These are phyloP conservation scores for Camponotus pennsylvanicus DNA, from an alignment of 1,140 invertebrate species.

Conservation along the genomic window DNA sequence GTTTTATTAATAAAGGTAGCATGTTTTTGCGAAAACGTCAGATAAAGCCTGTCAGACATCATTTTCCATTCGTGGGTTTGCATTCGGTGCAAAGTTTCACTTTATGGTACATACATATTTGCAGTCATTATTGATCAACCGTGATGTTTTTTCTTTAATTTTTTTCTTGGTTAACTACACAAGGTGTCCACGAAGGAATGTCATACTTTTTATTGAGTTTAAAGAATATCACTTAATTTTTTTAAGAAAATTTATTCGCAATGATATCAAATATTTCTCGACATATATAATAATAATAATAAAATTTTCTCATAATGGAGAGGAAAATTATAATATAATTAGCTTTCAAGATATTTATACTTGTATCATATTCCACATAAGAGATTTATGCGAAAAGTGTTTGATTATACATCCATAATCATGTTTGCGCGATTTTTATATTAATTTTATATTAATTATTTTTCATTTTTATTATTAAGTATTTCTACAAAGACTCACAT, in stretches of 20 bases:
- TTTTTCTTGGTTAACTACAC: slow-evolving; percentile 64
- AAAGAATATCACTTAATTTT: slow-evolving; percentile 1
- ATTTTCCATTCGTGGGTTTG: slow-evolving; percentile 62
- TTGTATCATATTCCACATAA: slow-evolving; percentile 11
- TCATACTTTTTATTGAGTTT: slow-evolving; percentile 19
- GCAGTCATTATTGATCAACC: slow-evolving; percentile 56
- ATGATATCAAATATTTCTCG: slow-evolving; percentile 7
- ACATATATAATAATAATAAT: slow-evolving; percentile 5
- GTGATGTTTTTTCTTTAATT: slow-evolving; percentile 31
- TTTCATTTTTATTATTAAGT: no score
- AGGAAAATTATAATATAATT: not conserved
- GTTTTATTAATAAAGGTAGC: slow-evolving; percentile 47
- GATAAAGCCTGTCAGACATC: slow-evolving; percentile 11
- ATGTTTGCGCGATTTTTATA: not conserved
- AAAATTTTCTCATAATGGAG: not conserved
- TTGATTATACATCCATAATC: not conserved
- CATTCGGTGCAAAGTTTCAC: slow-evolving; percentile 70
- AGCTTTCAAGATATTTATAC: not conserved
- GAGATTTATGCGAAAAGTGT: not conserved
- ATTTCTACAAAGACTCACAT: no score
- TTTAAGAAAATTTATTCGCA: slow-evolving; percentile 4
- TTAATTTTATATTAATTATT: not conserved
- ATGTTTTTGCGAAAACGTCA: slow-evolving; percentile 40
- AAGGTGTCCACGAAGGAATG: slow-evolving; percentile 1
- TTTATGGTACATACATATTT: slow-evolving; percentile 26